These are phyloP conservation scores for Caenorhabditis plicata DNA, from an alignment of 2,888 invertebrate genomes.

Conservation along the genomic window DNA sequence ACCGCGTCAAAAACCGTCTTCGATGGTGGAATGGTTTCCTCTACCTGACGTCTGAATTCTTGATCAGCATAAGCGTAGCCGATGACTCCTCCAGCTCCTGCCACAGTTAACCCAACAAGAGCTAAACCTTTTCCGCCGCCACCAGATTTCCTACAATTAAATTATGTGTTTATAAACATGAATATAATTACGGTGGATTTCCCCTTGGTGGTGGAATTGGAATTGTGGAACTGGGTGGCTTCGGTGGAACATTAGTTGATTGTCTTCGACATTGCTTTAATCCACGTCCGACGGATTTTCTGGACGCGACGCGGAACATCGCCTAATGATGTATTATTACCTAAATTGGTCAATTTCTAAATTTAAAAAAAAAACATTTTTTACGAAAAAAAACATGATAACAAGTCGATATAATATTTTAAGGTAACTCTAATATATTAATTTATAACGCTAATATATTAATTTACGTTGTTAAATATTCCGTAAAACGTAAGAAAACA, in stretches of 20 bases:
- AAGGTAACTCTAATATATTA: no score
- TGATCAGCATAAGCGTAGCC: conserved; percentile 58
- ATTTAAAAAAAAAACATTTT: not conserved
- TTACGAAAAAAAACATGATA: not conserved
- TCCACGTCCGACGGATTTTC: conserved; percentile 33
- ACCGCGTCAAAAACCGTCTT: conserved; percentile 48
- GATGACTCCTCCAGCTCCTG: conserved; percentile 51
- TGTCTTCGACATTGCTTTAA: conserved; percentile 37
- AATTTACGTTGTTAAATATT: no score
- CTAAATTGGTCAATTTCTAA: conserved; percentile 4
- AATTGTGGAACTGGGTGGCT: conserved; percentile 9
- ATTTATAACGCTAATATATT: no score
- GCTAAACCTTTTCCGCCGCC: conserved; percentile 41
- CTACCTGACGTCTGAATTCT: conserved; percentile 49
- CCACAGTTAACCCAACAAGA: conserved; percentile 30
- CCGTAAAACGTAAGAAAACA: not conserved
- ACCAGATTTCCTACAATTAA: conserved; percentile 31
- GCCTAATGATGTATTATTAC: conserved; percentile 20
- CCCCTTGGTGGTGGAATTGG: conserved; percentile 15
- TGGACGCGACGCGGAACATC: conserved; percentile 37
- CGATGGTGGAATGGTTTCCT: conserved; percentile 43
- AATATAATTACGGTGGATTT: not conserved
- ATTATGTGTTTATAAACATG: not conserved
- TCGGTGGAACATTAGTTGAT: conserved; percentile 31
- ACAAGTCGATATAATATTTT: not conserved